Base-by-base conservation (phyloP, 1,140 invertebrate genomes). In the Drosophila lacteicornis region DNA sequence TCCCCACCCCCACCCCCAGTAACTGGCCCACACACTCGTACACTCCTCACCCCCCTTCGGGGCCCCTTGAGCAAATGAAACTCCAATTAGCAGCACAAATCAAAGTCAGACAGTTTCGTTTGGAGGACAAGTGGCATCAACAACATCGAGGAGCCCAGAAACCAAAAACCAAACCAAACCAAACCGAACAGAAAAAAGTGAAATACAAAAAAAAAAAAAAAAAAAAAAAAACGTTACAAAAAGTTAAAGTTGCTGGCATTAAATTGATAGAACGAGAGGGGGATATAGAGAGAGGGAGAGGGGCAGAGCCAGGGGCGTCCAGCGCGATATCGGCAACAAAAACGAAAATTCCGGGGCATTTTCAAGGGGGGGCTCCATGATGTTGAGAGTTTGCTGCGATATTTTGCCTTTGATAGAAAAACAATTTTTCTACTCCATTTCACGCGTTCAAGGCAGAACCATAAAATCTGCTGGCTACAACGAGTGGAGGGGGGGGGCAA, bases 381-480 rank as follows among this genome's bases (percentile, higher is more conserved):
- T 77, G 71, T 47, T 75, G 77, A 73, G 69, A 73, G 69, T 73
- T 55, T 57, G 79, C 84, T 77, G 80, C 84, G 83, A 87, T 87
- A 80, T 88, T 88, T 87, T 79, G 85, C 78, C 70, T 90, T 84
- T 88, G 85, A 88, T 88, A 90, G 81, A 88, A 90, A 90, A 88
- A 88, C 85, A 90, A 88, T 88, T 88, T 88, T 88, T 88, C 85
- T 88, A 88, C 85, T 88, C 85, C 85, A 88, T 88, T 88, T 88
- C 85, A 85, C 85, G 85, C 81, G 78, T 88, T 88, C 85, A 88
- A 88, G 85, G 85, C 85, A 84, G 66, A 59, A 42, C 58, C 69
- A 58, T 70, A 58, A 67, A 66, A 49, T 56, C 36, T 56, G 61
- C 45, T 60, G 43, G 51, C 61, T 50, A 66, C 65, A 55, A 36